Base-by-base conservation (phyloP, 2,797 vertebrate genomes). In the Tiaroga cobitis region DNA sequence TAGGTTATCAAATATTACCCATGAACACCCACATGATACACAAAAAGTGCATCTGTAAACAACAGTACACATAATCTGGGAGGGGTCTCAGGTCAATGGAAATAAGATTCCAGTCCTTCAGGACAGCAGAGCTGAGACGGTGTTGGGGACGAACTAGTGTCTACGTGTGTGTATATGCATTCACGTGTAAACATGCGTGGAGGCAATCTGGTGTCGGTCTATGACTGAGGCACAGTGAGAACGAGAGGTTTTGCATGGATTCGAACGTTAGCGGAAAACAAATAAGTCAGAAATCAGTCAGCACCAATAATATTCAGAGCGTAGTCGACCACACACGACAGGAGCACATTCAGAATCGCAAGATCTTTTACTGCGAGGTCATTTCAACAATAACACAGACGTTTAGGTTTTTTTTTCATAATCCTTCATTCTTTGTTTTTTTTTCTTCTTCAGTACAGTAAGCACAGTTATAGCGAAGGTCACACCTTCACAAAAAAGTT, bases 391-490 rank as follows among this genome's bases (percentile, higher is more conserved):
- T 90, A 92, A 93, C 91, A 74, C 91, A 92, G 93, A 90, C 88
- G 79, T 89, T 92, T 78, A 83, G 87, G 73, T 43, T 82, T 84
- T 81, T 39, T 68, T 37, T 70, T 59, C 18, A 37, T 74, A 8
- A 24, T 80, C 29, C 49, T 87, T 82, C 73, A 43, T 72, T 78
- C 5, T 80, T 72, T 73, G 61, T 81, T 29, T 88, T 91, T 85
- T 93, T 90, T 88, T 83, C 4, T 81, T 83, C 82, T 81, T 87
- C 91, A 93, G 92, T 94, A 94, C 90, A 93, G 93, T 93, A 95
- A 94, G 94, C 93, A 95, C 91, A 93, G 93, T 94, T 94, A 91
- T 92, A 94, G 93, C 93, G 92, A 93, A 95, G 95, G 94, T 94
- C 92, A 92, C 90, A 89, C 94, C 94, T 93, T 94, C 92, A 93